These are phyloP conservation scores for Lagodon rhomboides DNA, from an alignment of 2,797 vertebrate genomes.

Conservation along the genomic window DNA sequence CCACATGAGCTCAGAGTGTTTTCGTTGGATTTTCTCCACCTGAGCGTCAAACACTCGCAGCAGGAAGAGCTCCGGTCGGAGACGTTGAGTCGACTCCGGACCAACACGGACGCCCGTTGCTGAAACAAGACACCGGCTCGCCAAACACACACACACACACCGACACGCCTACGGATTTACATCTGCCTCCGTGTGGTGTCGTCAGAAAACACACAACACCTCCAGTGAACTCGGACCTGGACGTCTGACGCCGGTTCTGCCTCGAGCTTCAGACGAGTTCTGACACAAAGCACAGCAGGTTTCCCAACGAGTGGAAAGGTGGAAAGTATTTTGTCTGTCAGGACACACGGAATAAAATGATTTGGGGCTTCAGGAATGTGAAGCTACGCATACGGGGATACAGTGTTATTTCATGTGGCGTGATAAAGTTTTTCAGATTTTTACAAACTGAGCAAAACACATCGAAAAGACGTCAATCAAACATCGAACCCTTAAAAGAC, in stretches of 20 bases:
- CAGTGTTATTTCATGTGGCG: no score
- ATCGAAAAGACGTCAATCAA: no score
- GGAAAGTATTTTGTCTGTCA: no score
- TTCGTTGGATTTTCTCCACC: conserved; percentile 65
- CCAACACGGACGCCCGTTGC: conserved; percentile 3
- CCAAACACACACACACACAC: background rate
- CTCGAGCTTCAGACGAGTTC: background rate
- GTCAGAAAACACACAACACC: no score
- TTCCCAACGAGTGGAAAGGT: conserved; percentile 5
- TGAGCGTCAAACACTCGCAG: conserved; percentile 33
- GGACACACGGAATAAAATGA: background rate
- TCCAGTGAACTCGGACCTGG: no score
- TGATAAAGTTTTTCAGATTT: no score
- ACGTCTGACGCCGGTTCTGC: background rate
- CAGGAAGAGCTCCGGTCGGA: conserved; percentile 45
- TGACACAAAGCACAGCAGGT: conserved; percentile 3
- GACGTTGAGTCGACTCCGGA: conserved; percentile 21
- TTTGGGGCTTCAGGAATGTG: no score
- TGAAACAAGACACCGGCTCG: conserved; percentile 28
- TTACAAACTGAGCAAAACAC: no score
- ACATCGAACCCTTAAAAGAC: no score
- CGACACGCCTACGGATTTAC: background rate
- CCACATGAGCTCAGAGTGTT: conserved; percentile 70
- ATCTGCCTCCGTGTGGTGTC: background rate
- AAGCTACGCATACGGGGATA: no score